Evolutionary conservation across 2,797 vertebrate species (phyloP).

Genomic region (Saguinus oedipus): DNA sequence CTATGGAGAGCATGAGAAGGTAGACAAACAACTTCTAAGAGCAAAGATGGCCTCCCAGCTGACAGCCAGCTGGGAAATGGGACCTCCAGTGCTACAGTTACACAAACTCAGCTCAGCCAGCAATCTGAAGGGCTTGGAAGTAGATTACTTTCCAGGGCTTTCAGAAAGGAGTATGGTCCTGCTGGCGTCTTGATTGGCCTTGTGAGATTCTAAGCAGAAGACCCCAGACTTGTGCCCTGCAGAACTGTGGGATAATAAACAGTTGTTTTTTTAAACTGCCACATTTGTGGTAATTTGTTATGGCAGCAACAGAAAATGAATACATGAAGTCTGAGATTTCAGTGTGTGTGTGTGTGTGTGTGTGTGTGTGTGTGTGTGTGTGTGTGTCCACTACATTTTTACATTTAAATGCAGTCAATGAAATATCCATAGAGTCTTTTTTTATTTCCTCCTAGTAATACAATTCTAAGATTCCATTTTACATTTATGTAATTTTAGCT

Average conservation of each 20-base stretch:
- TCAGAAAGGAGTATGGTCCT: not conserved
- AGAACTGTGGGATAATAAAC: not conserved
- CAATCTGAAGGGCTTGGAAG: not conserved
- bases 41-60: not conserved
- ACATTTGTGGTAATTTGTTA: not conserved
- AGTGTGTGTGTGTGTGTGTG: not conserved
- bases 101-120: not conserved
- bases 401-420: constrained; percentile 32
- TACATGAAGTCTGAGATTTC: not conserved
- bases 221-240: not conserved
- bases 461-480: constrained; percentile 44
- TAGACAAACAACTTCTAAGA: not conserved
- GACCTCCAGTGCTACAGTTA: rapidly evolving
- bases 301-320: not conserved
- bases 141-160: not conserved
- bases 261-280: not conserved
- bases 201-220: not conserved
- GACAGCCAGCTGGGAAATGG: not conserved
- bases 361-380: not conserved
- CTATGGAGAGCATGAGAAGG: not conserved
- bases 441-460: constrained; percentile 14
- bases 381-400: not conserved
- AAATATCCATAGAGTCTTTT: not conserved
- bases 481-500: constrained; percentile 57
- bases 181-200: not conserved